phyloP scores from a whole-genome alignment of 2,888 invertebrate species.

The Xylota segnis region DNA sequence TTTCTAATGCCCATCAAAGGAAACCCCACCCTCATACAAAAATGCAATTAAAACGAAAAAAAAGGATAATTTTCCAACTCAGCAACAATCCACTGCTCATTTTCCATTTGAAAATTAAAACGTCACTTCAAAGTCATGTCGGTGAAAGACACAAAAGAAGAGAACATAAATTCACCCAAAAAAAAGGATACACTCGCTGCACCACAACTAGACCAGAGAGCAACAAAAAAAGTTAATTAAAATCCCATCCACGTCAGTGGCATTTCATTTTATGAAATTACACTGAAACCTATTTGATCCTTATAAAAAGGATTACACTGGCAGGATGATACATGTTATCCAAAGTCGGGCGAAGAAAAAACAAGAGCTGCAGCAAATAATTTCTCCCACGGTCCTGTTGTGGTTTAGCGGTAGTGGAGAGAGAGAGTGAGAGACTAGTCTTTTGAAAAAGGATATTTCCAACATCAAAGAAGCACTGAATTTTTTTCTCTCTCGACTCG shows the following conservation, averaged over 20 bases:
- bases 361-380: background rate
- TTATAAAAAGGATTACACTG: background rate
- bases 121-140: conserved; percentile 42
- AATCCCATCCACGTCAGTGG: conserved; percentile 45
- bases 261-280: conserved; percentile 30
- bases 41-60: conserved; percentile 9
- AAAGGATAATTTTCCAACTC: background rate
- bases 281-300: conserved; percentile 13
- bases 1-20: no score
- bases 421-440: no score
- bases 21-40: background rate
- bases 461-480: no score
- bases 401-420: no score
- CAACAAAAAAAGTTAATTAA: conserved; percentile 47
- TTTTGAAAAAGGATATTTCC: no score
- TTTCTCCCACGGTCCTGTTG: background rate
- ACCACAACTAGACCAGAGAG: background rate
- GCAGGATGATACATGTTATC: conserved; percentile 5
- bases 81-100: conserved; percentile 2
- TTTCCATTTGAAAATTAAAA: conserved; percentile 47
- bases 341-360: background rate
- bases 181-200: background rate
- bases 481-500: no score
- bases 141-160: conserved; percentile 11
- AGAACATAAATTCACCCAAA: background rate